Evolutionary conservation across 2,113 vertebrate species (phyloP).

Genomic region (Phycodurus eques): DNA sequence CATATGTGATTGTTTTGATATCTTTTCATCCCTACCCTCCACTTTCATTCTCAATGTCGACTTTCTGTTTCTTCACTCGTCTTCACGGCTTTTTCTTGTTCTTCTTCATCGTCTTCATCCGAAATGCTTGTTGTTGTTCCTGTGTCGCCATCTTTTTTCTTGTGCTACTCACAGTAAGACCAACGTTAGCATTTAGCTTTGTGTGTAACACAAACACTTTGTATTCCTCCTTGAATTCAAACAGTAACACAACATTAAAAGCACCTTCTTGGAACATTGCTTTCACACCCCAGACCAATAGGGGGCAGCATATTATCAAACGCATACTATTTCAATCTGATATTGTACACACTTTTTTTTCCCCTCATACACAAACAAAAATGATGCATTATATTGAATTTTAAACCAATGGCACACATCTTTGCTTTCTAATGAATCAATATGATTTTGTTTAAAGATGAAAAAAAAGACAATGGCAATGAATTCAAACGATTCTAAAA

Average conservation of each 20-base stretch:
- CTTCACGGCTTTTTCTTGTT: constrained; percentile 14
- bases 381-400: too few relatives aligned
- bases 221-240: background rate
- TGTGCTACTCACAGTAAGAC: constrained; percentile 42
- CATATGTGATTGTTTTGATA: background rate
- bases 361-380: too few relatives aligned
- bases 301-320: background rate
- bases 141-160: constrained; percentile 26
- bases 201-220: constrained; percentile 27
- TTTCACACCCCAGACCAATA: background rate
- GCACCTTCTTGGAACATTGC: background rate
- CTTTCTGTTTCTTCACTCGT: constrained; percentile 25
- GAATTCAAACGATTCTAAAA: too few relatives aligned
- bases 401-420: too few relatives aligned
- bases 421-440: too few relatives aligned
- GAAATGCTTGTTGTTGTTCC: constrained; percentile 19
- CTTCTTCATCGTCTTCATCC: background rate
- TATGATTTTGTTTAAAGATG: too few relatives aligned
- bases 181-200: constrained; percentile 38
- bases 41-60: background rate
- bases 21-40: background rate
- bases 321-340: constrained; percentile 3
- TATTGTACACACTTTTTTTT: too few relatives aligned
- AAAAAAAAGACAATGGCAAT: too few relatives aligned
- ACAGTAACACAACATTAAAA: background rate